phyloP scores from a whole-genome alignment of 2,797 vertebrate species.

The Mycteria americana region DNA sequence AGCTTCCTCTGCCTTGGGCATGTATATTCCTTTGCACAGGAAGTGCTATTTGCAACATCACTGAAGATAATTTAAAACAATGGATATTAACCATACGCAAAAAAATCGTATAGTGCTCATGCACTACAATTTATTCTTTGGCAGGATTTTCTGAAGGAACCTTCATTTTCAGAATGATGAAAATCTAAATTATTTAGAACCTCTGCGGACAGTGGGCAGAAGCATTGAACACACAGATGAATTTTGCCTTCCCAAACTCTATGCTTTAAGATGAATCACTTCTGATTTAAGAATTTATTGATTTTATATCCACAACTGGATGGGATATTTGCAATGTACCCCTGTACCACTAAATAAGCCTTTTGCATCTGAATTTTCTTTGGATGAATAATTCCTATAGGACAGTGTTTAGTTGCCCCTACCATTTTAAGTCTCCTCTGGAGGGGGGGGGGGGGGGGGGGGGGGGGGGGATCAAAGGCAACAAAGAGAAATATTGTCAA shows the following conservation, averaged over 20 bases:
- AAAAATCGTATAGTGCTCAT: accelerated
- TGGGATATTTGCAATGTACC: neutral
- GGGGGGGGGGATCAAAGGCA: neutral
- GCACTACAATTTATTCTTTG: neutral
- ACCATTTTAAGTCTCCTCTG: neutral
- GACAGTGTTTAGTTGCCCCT: neutral
- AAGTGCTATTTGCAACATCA: neutral
- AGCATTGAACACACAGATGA: neutral
- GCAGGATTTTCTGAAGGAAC: neutral
- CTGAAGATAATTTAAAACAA: neutral
- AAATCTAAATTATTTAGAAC: neutral
- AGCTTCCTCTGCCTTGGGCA: neutral
- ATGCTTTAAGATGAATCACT: neutral
- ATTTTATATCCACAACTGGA: neutral
- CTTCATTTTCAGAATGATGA: neutral
- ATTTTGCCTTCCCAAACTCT: neutral
- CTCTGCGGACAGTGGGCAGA: neutral
- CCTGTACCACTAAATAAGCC: neutral
- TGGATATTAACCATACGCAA: neutral
- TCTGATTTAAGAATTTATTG: neutral
- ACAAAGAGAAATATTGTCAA: neutral
- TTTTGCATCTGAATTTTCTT: neutral
- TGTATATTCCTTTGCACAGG: neutral
- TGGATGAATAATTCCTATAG: neutral
- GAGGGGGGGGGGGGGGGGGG: neutral